phyloP scores from a whole-genome alignment of 2,113 vertebrate species.

The Conger conger region DNA sequence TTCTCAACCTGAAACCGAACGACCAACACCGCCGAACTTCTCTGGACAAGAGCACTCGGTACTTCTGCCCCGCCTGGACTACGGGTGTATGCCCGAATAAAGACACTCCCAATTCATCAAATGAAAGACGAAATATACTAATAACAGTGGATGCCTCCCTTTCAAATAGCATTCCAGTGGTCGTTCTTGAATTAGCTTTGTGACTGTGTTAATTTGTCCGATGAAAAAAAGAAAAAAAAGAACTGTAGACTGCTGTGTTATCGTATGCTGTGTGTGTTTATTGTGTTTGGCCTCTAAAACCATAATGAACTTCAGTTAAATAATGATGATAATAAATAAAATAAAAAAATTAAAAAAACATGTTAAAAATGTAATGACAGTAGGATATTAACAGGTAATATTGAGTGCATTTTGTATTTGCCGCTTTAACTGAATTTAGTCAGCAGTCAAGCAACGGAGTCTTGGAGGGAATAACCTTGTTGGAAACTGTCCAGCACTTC shows the following conservation, averaged over 20 bases:
- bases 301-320: slow-evolving; percentile 42
- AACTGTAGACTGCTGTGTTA: slow-evolving; percentile 45
- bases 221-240: slow-evolving; percentile 18
- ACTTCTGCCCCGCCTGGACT: not conserved
- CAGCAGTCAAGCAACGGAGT: not conserved
- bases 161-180: slow-evolving; percentile 23
- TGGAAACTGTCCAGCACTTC: not conserved
- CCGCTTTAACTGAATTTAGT: not conserved
- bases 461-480: not conserved
- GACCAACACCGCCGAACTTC: not conserved
- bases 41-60: too few species aligned
- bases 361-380: not conserved
- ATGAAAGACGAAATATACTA: not conserved
- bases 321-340: slow-evolving; percentile 20
- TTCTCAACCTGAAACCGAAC: not conserved
- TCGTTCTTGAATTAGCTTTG: slow-evolving; percentile 29
- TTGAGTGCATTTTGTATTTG: not conserved
- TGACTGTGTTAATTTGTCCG: slow-evolving; percentile 36
- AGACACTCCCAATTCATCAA: not conserved
- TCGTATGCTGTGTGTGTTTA: slow-evolving; percentile 43
- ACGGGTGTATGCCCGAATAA: not conserved
- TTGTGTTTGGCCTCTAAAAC: slow-evolving; percentile 54
- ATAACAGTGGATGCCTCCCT: not conserved
- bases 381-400: not conserved
- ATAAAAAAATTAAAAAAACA: not conserved